Evolutionary conservation across 2,113 vertebrate genomes (phyloP).

Genomic region (Mionectes macconnelli): DNA sequence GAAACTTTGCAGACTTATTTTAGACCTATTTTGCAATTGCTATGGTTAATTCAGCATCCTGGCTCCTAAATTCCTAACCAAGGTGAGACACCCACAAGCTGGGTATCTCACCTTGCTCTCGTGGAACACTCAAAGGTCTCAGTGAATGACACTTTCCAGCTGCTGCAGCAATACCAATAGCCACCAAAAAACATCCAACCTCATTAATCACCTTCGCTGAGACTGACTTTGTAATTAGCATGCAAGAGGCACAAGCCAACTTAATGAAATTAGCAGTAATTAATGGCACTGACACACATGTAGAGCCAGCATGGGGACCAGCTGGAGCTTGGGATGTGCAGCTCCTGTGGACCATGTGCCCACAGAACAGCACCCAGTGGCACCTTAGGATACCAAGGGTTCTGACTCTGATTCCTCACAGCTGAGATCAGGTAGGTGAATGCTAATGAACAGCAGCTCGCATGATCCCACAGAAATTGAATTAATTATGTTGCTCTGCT

Average conservation of each 20-base stretch:
- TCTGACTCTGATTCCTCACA: neutral
- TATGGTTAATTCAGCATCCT: neutral
- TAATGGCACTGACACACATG: neutral
- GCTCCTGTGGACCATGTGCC: fast-evolving
- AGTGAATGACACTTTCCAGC: neutral
- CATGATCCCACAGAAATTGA: neutral
- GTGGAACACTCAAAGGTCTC: neutral
- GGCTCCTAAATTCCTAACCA: neutral
- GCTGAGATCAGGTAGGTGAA: neutral
- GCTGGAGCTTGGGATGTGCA: neutral
- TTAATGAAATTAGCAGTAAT: slow-evolving; percentile 40
- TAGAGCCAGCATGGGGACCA: neutral
- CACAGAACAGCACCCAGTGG: neutral
- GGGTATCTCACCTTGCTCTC: neutral
- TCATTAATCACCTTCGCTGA: neutral
- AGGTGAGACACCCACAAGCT: neutral
- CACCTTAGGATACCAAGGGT: fast-evolving
- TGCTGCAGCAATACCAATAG: neutral
- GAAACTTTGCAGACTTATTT: neutral
- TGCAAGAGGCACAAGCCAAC: neutral
- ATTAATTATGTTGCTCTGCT: slow-evolving; percentile 19
- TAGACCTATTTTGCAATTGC: neutral
- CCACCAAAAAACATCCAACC: neutral
- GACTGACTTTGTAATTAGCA: neutral
- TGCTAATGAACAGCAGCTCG: neutral